Evolutionary conservation across 1,140 invertebrate species (phyloP).

Genomic region (Dryas iulia): DNA sequence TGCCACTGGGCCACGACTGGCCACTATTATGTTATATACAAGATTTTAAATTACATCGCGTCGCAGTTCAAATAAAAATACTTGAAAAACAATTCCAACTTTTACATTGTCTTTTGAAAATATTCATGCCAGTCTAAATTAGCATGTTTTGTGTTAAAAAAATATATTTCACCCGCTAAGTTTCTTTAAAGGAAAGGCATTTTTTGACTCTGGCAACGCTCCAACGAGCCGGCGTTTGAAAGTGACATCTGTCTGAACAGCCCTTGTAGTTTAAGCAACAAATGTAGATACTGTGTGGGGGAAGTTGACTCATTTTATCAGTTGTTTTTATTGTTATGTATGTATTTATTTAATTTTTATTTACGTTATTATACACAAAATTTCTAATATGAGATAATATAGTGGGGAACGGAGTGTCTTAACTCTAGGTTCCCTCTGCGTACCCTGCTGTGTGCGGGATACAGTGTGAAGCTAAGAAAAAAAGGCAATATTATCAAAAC

Average conservation of each 20-base stretch:
- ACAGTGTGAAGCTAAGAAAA: no score
- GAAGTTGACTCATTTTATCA: not conserved
- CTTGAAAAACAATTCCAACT: not conserved
- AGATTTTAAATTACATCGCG: no score
- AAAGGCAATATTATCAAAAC: no score
- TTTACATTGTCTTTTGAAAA: constrained; percentile 1
- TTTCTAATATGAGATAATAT: no score
- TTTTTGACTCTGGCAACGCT: constrained; percentile 16
- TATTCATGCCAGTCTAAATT: not conserved
- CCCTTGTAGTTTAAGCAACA: constrained; percentile 22
- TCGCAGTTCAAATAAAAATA: not conserved
- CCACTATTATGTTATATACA: no score
- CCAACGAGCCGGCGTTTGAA: constrained; percentile 16
- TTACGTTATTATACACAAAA: no score
- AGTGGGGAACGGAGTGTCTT: no score
- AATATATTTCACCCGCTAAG: constrained; percentile 1
- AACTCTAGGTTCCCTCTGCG: no score
- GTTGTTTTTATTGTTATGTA: not conserved
- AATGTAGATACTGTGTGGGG: constrained; percentile 7
- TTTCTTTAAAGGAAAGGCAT: constrained; percentile 1
- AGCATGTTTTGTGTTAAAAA: not conserved
- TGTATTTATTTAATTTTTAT: not conserved
- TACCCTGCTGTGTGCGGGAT: no score
- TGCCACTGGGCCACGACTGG: no score
- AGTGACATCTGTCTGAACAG: constrained; percentile 27